phyloP scores from a whole-genome alignment of 2,113 vertebrate genomes.

The Heterotis niloticus region DNA sequence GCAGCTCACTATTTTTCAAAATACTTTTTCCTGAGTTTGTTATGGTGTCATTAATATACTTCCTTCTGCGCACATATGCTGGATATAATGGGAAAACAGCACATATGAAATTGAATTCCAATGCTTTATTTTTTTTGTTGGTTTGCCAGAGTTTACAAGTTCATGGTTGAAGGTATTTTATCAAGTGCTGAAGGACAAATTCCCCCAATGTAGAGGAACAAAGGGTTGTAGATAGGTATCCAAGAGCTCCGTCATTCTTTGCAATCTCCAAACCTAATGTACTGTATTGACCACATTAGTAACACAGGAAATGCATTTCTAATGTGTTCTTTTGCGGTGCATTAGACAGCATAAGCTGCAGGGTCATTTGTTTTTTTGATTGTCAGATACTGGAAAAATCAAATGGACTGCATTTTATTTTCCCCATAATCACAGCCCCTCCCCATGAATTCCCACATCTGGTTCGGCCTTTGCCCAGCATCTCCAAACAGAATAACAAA shows the following conservation, averaged over 20 bases:
- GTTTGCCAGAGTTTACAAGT: not conserved
- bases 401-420: conserved; percentile 6
- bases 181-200: conserved; percentile 10
- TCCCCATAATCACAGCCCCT: not conserved
- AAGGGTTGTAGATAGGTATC: conserved; percentile 5
- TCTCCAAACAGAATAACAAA: not conserved
- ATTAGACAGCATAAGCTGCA: conserved; percentile 13
- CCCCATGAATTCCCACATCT: not conserved
- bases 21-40: not conserved
- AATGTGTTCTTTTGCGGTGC: conserved; percentile 14
- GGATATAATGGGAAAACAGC: not conserved
- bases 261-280: conserved; percentile 23
- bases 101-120: not conserved
- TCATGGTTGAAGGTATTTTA: conserved; percentile 17
- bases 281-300: conserved; percentile 24
- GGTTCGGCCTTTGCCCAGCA: not conserved
- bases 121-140: not conserved
- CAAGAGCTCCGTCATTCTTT: not conserved
- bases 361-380: conserved; percentile 27
- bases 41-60: not conserved
- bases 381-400: conserved; percentile 22
- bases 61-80: not conserved
- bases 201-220: conserved; percentile 2
- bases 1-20: not conserved
- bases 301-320: conserved; percentile 13